Percentiles rank a stretch among this genome's conserved stretches.
Evolutionary conservation across 1,140 invertebrate genomes (phyloP).

Genomic region (Reticulitermes speratus): DNA sequence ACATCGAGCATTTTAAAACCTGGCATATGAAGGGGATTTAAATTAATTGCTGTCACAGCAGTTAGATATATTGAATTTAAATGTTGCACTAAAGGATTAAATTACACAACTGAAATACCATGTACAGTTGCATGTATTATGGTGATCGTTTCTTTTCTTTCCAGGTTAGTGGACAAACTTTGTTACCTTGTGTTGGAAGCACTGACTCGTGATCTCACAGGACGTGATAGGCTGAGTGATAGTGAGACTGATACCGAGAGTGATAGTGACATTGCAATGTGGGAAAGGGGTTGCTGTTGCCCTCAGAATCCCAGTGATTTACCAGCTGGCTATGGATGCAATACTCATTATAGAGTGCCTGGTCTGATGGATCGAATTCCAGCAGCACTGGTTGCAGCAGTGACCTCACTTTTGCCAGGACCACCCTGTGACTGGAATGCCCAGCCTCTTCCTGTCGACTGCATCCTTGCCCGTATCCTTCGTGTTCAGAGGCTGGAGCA

Average conservation of each 20-base stretch:
- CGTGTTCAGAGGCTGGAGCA: conserved; percentile 43
- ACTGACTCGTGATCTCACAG: conserved; percentile 38
- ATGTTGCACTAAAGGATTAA: too few species aligned
- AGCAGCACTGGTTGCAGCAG: not conserved
- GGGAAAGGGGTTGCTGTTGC: not conserved
- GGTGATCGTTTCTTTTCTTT: not conserved
- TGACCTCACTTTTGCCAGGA: conserved; percentile 10
- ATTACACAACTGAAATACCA: too few species aligned
- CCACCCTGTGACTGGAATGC: conserved; percentile 27
- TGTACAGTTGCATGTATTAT: too few species aligned
- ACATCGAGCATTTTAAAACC: too few species aligned
- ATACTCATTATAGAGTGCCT: not conserved
- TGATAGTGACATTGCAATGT: not conserved
- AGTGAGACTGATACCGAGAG: conserved; percentile 16
- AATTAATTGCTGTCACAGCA: too few species aligned
- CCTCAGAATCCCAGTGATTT: not conserved
- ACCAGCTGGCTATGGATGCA: conserved; percentile 9
- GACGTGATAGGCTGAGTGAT: not conserved
- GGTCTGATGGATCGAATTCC: conserved; percentile 13
- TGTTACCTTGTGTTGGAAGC: conserved; percentile 45
- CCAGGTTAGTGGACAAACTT: conserved; percentile 42
- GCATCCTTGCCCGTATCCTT: conserved; percentile 44
- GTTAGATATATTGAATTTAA: too few species aligned
- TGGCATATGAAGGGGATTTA: too few species aligned
- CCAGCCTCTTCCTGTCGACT: conserved; percentile 41